A percentile compares a stretch with the other conserved stretches of the same genome.
These are phyloP conservation scores for Hermetia illucens DNA, from an alignment of 1,140 invertebrate species.

Conservation along the genomic window DNA sequence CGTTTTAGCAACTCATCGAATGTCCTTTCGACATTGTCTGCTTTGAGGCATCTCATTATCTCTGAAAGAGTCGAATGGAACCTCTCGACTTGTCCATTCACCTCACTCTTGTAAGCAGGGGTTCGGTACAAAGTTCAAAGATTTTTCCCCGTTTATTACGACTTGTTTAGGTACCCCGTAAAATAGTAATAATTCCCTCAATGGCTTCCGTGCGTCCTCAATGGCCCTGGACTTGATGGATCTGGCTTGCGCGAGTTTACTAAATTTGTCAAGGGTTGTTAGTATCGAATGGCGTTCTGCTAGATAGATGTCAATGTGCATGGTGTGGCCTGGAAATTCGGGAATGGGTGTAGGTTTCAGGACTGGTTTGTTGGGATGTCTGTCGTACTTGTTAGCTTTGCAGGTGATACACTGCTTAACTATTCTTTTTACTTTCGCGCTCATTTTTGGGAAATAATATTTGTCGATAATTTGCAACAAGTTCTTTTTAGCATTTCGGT, in stretches of 20 bases:
- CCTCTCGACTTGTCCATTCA: conserved; percentile 2
- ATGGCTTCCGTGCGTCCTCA: conserved; percentile 5
- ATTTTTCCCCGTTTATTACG: conserved; percentile 8
- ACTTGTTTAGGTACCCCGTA: conserved; percentile 7
- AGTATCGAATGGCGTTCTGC: conserved; percentile 4
- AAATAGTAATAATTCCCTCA: conserved; percentile 6
- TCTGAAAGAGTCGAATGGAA: not conserved
- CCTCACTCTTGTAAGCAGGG: conserved; percentile 5
- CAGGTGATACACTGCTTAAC: conserved; percentile 5
- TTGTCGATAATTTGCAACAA: conserved; percentile 4
- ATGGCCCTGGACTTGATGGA: conserved; percentile 8
- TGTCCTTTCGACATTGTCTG: not conserved
- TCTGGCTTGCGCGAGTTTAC: conserved; percentile 7
- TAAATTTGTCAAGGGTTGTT: conserved; percentile 10
- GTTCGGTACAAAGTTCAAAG: conserved; percentile 7
- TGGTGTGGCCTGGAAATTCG: conserved; percentile 3
- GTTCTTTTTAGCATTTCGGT: conserved; percentile 6
- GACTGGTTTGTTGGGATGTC: conserved; percentile 2
- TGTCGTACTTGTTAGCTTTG: conserved; percentile 5
- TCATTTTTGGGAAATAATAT: conserved; percentile 6
- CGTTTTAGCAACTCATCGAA: not conserved
- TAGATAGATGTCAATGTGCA: conserved; percentile 5
- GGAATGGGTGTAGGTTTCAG: conserved; percentile 7
- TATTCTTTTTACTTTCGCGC: conserved; percentile 1
- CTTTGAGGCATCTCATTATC: not conserved